Conservation (phyloP, 2,797 vertebrate genomes). For the Tapera naevia region DNA sequence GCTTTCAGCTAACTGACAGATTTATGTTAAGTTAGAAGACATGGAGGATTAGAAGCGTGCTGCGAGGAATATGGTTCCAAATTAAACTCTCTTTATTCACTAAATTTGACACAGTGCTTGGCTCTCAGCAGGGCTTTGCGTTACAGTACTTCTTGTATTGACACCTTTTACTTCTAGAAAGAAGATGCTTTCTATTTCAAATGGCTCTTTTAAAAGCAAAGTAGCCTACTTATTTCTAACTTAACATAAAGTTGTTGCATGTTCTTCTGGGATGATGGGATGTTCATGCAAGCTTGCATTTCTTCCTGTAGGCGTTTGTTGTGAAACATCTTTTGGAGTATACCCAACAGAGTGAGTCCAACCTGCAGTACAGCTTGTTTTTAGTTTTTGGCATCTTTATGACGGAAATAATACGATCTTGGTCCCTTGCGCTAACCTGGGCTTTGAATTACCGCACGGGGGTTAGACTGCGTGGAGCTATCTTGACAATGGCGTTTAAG, state of each 20-base stretch:
- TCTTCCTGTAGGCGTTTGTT: constrained; percentile 92
- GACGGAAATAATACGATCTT: constrained; percentile 89
- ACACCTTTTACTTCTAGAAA: constrained; percentile 54
- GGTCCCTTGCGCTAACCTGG: constrained; percentile 93
- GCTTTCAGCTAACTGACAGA: constrained; percentile 75
- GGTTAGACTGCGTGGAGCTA: constrained; percentile 87
- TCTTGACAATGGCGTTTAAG: constrained; percentile 90
- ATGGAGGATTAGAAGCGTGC: constrained; percentile 50
- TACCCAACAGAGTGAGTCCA: constrained; percentile 82
- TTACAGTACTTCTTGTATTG: constrained; percentile 32
- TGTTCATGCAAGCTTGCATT: constrained; percentile 80
- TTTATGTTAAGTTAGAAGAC: constrained; percentile 85
- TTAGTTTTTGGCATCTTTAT: constrained; percentile 89
- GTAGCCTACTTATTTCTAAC: constrained; percentile 79
- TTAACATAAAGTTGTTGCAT: constrained; percentile 79
- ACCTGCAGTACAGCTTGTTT: constrained; percentile 88
- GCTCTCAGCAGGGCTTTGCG: constrained; percentile 57
- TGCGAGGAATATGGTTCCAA: constrained; percentile 39
- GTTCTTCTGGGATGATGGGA: constrained; percentile 42
- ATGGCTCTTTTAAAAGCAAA: constrained; percentile 37
- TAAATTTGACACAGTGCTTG: constrained; percentile 57
- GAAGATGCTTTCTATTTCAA: constrained; percentile 59
- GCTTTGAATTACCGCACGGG: constrained; percentile 92
- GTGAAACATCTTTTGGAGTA: constrained; percentile 94
- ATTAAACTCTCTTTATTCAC: constrained; percentile 48